Evolutionary conservation across 2,888 invertebrate genomes (phyloP).

Genomic region (Brenthis daphne): DNA sequence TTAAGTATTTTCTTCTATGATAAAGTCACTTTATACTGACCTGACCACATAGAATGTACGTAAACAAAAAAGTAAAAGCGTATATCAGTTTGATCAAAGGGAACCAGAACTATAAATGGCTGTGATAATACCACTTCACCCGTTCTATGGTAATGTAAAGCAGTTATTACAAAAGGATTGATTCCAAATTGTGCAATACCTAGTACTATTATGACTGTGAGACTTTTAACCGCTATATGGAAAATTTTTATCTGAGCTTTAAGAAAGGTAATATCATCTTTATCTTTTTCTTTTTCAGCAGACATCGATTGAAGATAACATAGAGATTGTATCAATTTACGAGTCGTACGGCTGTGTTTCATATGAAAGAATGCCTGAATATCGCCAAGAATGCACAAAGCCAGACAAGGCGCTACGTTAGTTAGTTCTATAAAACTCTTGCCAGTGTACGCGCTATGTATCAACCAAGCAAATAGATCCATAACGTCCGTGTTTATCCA

Average conservation of each 20-base stretch:
- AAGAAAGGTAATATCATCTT: constrained; percentile 3
- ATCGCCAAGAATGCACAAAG: constrained; percentile 18
- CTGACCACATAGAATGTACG: constrained; percentile 49
- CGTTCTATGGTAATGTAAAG: constrained; percentile 44
- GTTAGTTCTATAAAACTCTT: constrained; percentile 24
- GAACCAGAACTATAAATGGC: constrained; percentile 55
- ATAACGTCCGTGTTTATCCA: neutral
- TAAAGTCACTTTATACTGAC: constrained; percentile 37
- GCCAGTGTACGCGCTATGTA: constrained; percentile 3
- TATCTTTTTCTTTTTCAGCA: neutral
- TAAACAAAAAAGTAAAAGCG: constrained; percentile 51
- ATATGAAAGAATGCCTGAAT: constrained; percentile 20
- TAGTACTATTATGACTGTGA: neutral
- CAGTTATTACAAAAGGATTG: constrained; percentile 10
- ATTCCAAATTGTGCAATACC: constrained; percentile 20
- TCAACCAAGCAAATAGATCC: neutral
- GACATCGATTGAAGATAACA: constrained; percentile 1
- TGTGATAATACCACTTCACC: constrained; percentile 48
- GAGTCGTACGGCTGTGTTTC: constrained; percentile 4
- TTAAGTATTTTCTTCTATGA: neutral
- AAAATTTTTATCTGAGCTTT: constrained; percentile 22
- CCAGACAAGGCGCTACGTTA: constrained; percentile 20
- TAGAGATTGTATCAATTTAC: constrained; percentile 18
- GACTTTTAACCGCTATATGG: constrained; percentile 8
- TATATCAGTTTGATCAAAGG: constrained; percentile 51